Evolutionary conservation across 2,113 vertebrate genomes (phyloP), one percentile per base, ranked within the genome.

Genomic region (Marmota flaviventris): DNA sequence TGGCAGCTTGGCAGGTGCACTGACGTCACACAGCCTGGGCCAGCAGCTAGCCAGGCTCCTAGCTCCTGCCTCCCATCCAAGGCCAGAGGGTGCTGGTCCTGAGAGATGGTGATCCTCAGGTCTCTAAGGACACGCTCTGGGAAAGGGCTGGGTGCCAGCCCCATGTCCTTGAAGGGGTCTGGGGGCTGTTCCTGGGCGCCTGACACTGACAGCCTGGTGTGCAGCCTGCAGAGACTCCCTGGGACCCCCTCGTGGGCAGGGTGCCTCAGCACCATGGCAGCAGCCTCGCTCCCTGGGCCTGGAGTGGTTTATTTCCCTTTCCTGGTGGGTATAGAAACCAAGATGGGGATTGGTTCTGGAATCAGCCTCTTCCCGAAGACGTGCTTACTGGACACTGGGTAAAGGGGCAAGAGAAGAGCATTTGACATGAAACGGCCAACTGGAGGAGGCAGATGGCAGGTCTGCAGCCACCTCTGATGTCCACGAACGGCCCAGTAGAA

Each of bases 261-360:
- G 39, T 42, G 27, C 37, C 48, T 34, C 7, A 27, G 14, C 61
- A 79, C 0, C 61, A 79, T 0, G 0, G 6, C 6, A 4, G 24
- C 58, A 9, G 6, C 53, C 69, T 63, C 27, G 29, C 51, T 81
- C 37, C 45, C 63, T 29, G 34, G n/a, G 42, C 20, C 58, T 61
- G 42, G 17, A 70, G 22, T 45, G 39, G n/a, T 20, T 32, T 77
- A 32, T 7, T 0, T 34, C 27, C 32, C 18, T 85, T 93, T 45
- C 29, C 58, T 32, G 83, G 48, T 77, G 42, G 11, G 2, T 1
- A 83, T 25, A 79, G 88, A 73, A 12, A 20, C 58, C 72, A 42
- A 65, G 73, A 10, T 22, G 83, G 82, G 56, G 51, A 42, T 1
- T 25, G 58, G 25, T 77, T 81, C 89, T 88, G 51, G 65, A 29